Base-by-base conservation (phyloP, 2,113 vertebrate species). In the Artemisiospiza belli region DNA sequence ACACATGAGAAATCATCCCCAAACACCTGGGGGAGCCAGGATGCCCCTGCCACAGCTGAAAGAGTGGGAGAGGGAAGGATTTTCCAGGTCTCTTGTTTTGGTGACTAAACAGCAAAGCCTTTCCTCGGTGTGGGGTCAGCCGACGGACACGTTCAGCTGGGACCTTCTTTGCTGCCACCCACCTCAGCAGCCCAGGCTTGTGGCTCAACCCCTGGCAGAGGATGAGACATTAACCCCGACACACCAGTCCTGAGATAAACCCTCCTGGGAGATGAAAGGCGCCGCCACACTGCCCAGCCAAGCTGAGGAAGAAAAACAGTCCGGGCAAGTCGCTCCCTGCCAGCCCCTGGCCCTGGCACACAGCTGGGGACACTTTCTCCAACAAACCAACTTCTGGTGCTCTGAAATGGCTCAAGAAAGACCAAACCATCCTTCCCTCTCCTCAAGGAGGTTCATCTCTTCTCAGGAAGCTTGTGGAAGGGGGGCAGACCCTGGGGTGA, bases 241-340 rank as follows among this genome's bases (percentile, higher is more conserved):
- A 20, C 49, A 61, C 94, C 95, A 89, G 94, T 84, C 95, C 92
- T 0, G 24, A 81, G 83, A 95, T 84, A 91, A 95, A 94, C 64
- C 83, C 84, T 58, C 43, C 78, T 9, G 33, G 0, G 12, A 77
- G 94, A 93, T 95, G 90, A 95, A 95, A 95, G 94, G 87, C 10
- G 14, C 91, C 24, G 39, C 91, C 31, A 61, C 35, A 11, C 57
- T 83, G 84, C 94, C 76, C 49, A 1, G 92, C 70, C 37, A 28
- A 87, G 91, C 78, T 22, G 2, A 84, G 64, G 79, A 87, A 66
- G 91, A 94, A 87, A 84, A 94, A 87, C 94, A 94, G 95, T 95
- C 91, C 70, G 1, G 46, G 49, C 13, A 28, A 41, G 81, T 61
- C 19, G 12, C 87, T 95, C 91, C 69, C 64, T 13, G 3, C 67